Conservation (phyloP, 2,888 invertebrate species). For the Phania funesta region DNA sequence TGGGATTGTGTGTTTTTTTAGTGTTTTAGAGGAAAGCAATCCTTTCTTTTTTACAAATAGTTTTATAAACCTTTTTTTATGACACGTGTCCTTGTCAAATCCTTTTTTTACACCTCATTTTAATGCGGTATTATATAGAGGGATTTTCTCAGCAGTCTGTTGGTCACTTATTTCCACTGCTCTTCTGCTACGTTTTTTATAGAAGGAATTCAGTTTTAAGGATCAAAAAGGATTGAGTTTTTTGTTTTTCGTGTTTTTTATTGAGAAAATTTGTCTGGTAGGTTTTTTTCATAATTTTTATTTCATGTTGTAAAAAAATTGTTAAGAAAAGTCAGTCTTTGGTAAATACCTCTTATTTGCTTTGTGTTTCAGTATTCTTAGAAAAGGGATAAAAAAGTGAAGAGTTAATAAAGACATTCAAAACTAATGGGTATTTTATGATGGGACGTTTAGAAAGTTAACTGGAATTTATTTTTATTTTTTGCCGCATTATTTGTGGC, state of each 20-base stretch:
- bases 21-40: neutral
- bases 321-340: constrained; percentile 41
- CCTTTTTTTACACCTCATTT: constrained; percentile 42
- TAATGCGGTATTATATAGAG: constrained; percentile 45
- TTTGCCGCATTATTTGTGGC: constrained; percentile 37
- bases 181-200: constrained; percentile 47
- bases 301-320: neutral
- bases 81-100: constrained; percentile 53
- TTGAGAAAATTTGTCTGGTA: neutral
- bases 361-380: constrained; percentile 6
- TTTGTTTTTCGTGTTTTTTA: neutral
- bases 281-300: constrained; percentile 25
- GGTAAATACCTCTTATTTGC: constrained; percentile 4
- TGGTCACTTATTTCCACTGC: constrained; percentile 3
- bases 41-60: constrained; percentile 24
- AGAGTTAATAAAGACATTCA: neutral
- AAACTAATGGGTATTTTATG: neutral
- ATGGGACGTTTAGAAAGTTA: neutral
- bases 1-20: neutral
- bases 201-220: constrained; percentile 52
- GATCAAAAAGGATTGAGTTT: constrained; percentile 51
- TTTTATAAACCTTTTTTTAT: constrained; percentile 45
- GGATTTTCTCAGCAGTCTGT: constrained; percentile 16
- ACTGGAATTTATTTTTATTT: constrained; percentile 16
- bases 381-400: constrained; percentile 4